phyloP scores from a whole-genome alignment of 2,113 vertebrate species.

The Nannospalax galili region DNA sequence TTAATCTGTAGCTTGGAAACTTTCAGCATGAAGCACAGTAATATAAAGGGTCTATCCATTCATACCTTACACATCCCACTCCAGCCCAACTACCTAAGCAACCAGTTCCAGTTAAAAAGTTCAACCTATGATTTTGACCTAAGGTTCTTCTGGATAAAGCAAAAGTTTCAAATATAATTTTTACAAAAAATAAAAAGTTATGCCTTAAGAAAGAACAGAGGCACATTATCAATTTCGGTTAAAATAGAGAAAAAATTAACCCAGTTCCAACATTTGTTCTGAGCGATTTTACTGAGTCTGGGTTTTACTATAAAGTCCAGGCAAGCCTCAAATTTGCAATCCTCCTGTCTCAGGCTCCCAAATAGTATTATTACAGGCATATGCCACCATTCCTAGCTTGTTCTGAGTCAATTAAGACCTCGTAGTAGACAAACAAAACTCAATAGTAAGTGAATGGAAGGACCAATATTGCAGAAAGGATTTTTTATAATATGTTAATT shows the following conservation, averaged over 20 bases:
- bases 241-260: slow-evolving; percentile 2
- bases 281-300: background rate
- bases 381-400: background rate
- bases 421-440: background rate
- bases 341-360: background rate
- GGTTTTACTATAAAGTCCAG: background rate
- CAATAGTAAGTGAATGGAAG: background rate
- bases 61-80: background rate
- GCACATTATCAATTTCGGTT: background rate
- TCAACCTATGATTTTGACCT: background rate
- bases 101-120: background rate
- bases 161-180: background rate
- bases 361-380: background rate
- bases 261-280: background rate
- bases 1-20: background rate
- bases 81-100: background rate
- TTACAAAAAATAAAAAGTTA: background rate
- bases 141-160: background rate
- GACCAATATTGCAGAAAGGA: background rate
- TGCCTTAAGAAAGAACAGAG: background rate
- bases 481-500: background rate
- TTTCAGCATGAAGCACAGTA: background rate
- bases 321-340: background rate
- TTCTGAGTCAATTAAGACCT: background rate
- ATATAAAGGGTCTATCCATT: background rate